phyloP scores from a whole-genome alignment of 2,113 vertebrate species.

The Tichodroma muraria region DNA sequence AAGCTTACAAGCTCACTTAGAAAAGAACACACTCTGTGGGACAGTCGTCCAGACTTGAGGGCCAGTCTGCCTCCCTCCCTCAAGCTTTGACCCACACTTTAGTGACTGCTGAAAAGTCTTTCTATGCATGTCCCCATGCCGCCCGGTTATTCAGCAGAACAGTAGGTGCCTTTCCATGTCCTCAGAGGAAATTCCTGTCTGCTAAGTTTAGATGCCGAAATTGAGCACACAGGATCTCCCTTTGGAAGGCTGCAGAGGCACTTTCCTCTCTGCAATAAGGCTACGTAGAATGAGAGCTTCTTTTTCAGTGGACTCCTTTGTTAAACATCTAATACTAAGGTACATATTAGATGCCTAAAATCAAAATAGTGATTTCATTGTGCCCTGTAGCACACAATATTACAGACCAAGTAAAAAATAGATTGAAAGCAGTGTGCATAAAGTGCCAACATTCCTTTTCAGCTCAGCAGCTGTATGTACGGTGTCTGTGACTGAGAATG shows the following conservation, averaged over 20 bases:
- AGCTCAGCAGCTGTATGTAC: not conserved
- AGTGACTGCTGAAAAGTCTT: not conserved
- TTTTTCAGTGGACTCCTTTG: not conserved
- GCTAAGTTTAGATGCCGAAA: constrained; percentile 32
- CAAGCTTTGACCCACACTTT: not conserved
- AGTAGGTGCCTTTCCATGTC: not conserved
- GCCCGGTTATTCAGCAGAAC: not conserved
- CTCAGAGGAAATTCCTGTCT: constrained; percentile 29
- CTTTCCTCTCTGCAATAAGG: not conserved
- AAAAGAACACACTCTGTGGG: not conserved
- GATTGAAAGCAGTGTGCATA: not conserved
- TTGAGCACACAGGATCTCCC: constrained; percentile 27
- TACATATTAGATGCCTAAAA: not conserved
- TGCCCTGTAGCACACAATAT: not conserved
- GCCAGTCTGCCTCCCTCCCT: not conserved
- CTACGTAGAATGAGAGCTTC: not conserved
- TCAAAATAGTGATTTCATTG: not conserved
- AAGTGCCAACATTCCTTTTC: not conserved
- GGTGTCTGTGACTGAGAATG: not conserved
- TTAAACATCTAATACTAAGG: not conserved
- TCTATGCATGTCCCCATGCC: not conserved
- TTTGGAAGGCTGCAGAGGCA: constrained; percentile 14
- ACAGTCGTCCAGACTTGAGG: not conserved
- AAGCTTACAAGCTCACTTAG: not conserved
- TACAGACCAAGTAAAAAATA: not conserved